phyloP scores from a whole-genome alignment of 2,888 invertebrate species.

The Seira ritae region DNA sequence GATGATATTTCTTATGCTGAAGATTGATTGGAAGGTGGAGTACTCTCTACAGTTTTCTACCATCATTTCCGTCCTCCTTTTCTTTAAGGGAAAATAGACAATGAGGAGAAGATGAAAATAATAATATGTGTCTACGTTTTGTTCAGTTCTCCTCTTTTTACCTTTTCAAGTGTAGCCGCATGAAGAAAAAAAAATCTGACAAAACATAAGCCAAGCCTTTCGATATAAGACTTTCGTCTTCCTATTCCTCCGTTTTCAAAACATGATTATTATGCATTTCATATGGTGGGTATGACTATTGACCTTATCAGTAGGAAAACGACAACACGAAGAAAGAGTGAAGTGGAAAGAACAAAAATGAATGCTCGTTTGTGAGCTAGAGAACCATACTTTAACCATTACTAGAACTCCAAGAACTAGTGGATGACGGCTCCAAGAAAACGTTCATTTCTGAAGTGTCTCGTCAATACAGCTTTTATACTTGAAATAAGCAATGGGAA shows the following conservation, averaged over 20 bases:
- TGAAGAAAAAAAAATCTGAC: no score
- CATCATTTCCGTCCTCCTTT: constrained; percentile 61
- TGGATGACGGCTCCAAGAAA: not conserved
- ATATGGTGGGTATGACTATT: no score
- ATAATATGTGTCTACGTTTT: no score
- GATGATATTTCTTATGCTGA: not conserved
- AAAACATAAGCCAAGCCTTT: not conserved
- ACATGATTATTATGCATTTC: not conserved
- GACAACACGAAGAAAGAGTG: not conserved
- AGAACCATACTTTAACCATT: no score
- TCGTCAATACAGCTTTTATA: not conserved
- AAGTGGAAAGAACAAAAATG: not conserved
- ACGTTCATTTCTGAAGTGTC: not conserved
- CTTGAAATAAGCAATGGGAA: constrained; percentile 41
- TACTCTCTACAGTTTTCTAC: constrained; percentile 52
- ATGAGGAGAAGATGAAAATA: not conserved
- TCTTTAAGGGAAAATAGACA: not conserved
- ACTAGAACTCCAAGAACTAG: no score
- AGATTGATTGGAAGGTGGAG: constrained; percentile 61
- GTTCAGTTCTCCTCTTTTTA: no score
- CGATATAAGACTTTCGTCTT: not conserved
- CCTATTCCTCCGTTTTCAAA: not conserved
- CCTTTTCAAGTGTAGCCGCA: no score
- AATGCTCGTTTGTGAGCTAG: not conserved
- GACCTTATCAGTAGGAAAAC: not conserved